Conservation (phyloP, 2,113 vertebrate genomes). For the Hydrolagus affinis region DNA sequence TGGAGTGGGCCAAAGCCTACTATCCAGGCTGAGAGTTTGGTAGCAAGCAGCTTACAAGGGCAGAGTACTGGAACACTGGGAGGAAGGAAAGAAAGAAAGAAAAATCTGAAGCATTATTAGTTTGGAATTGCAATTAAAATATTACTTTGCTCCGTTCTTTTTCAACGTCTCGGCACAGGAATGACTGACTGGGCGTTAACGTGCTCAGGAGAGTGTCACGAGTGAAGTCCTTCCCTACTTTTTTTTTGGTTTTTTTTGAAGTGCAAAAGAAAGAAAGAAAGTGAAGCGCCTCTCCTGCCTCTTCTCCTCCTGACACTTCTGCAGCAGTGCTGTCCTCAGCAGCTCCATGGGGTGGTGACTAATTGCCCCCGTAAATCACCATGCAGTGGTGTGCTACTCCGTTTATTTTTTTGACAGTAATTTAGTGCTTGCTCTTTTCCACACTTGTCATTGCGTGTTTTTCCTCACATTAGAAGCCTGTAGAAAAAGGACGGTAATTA, state of each 20-base stretch:
- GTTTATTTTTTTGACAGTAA: slow-evolving; percentile 99
- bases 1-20: not conserved
- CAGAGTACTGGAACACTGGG: not conserved
- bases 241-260: slow-evolving; percentile 46
- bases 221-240: slow-evolving; percentile 37
- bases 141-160: not conserved
- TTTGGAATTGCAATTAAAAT: not conserved
- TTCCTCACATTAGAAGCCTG: slow-evolving; percentile 98
- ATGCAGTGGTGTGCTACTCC: slow-evolving; percentile 69
- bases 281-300: slow-evolving; percentile 44
- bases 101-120: not conserved
- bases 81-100: not conserved
- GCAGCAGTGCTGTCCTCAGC: slow-evolving; percentile 74
- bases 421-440: slow-evolving; percentile 99
- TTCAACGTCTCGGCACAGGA: not conserved
- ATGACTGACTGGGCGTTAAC: not conserved
- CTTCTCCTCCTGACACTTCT: slow-evolving; percentile 52
- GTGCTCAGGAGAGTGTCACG: slow-evolving; percentile 6
- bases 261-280: slow-evolving; percentile 57
- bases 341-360: slow-evolving; percentile 87
- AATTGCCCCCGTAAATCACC: slow-evolving; percentile 99
- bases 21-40: not conserved
- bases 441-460: slow-evolving; percentile 98
- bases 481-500: slow-evolving; percentile 99
- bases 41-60: not conserved